phyloP scores from a whole-genome alignment of 2,113 vertebrate species.

The Embiotoca jacksoni region DNA sequence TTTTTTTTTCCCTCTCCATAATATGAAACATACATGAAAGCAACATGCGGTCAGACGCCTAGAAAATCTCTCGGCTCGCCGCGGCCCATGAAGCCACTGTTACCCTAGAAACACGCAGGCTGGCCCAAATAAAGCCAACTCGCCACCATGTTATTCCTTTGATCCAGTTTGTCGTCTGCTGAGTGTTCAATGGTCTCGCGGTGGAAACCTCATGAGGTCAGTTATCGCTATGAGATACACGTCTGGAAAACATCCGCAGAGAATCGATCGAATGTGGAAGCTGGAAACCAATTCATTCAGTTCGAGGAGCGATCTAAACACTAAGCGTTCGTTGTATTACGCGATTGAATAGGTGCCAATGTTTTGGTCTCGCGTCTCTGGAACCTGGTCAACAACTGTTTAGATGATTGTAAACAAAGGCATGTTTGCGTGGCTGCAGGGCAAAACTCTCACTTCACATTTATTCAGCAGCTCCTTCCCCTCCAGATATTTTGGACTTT shows the following conservation, averaged over 20 bases:
- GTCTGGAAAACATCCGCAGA: conserved; percentile 4
- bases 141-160: not conserved
- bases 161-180: not conserved
- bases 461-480: not conserved
- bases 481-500: not conserved
- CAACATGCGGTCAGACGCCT: no score
- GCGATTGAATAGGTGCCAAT: not conserved
- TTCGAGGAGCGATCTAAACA: not conserved
- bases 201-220: conserved; percentile 29
- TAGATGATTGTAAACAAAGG: no score
- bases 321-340: not conserved
- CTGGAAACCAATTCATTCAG: conserved; percentile 5
- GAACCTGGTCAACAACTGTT: not conserved
- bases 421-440: not conserved
- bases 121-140: not conserved
- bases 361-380: no score
- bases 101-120: no score
- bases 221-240: conserved; percentile 5
- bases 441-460: not conserved
- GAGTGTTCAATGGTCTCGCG: not conserved
- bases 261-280: not conserved
- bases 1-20: not conserved
- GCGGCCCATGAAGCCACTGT: not conserved
- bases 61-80: not conserved
- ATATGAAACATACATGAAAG: not conserved